Conservation (phyloP, 2,113 vertebrate species). For the Strigops habroptila region DNA sequence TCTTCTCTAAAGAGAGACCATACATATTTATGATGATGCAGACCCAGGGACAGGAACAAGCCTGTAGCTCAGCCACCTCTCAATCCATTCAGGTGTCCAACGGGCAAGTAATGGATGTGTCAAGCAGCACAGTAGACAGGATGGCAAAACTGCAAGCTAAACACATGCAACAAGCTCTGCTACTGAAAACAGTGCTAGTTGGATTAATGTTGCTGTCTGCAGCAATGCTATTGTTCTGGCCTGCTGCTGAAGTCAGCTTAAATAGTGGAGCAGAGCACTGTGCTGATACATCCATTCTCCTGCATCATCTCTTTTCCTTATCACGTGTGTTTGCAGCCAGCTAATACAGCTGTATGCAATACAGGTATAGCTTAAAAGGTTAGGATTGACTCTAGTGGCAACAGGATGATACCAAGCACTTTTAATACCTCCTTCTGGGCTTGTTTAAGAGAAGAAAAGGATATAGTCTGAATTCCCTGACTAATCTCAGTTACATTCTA, state of each 20-base stretch:
- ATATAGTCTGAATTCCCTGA: background rate
- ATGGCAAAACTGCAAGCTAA: background rate
- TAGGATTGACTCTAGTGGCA: background rate
- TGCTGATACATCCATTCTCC: background rate
- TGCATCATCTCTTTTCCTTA: background rate
- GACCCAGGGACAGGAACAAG: background rate
- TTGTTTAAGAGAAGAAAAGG: background rate
- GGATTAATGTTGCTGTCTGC: background rate
- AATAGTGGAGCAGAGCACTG: background rate
- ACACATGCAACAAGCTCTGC: accelerated
- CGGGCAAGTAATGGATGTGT: background rate
- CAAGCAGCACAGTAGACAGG: accelerated
- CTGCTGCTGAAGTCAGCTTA: background rate
- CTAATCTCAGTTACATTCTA: background rate
- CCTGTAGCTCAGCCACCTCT: background rate
- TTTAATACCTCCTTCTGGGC: background rate
- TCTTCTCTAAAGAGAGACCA: background rate
- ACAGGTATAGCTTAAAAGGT: background rate
- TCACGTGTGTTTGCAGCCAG: accelerated
- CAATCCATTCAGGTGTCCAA: background rate
- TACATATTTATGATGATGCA: background rate
- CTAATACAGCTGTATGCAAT: background rate
- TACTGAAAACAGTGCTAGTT: background rate
- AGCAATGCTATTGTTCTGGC: background rate
- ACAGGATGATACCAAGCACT: background rate